A percentile compares a stretch with the other conserved stretches of the same genome.
phyloP scores from a whole-genome alignment of 2,113 vertebrate species.

The Gopherus flavomarginatus region DNA sequence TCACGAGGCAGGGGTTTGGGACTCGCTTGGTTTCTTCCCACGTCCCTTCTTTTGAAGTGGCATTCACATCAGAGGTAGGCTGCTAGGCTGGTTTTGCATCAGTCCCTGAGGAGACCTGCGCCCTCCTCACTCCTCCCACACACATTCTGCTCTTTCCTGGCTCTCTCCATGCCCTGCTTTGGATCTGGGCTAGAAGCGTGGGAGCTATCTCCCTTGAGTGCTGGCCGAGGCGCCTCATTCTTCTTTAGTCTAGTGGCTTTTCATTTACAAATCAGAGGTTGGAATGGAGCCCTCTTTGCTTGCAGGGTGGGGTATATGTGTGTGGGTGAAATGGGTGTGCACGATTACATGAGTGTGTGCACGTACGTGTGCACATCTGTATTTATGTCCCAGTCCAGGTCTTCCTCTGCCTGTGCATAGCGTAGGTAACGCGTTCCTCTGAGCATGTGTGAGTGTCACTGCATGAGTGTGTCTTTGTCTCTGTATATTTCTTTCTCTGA shows the following conservation, averaged over 20 bases:
- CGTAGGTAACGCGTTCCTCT: not conserved
- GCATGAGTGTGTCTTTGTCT: not conserved
- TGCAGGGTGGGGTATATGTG: too few relatives aligned
- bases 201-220: not conserved
- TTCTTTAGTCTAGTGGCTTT: not conserved
- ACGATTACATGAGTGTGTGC: not conserved
- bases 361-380: not conserved
- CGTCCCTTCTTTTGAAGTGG: not conserved
- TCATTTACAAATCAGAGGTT: not conserved
- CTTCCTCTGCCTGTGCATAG: not conserved
- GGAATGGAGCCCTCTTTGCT: not conserved
- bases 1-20: not conserved
- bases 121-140: not conserved
- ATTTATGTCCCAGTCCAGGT: not conserved
- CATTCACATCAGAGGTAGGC: not conserved
- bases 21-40: not conserved
- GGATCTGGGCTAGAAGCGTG: not conserved
- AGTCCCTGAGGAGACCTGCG: not conserved
- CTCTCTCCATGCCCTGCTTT: not conserved
- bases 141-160: not conserved
- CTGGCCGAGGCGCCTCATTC: not conserved
- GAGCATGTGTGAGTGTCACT: not conserved
- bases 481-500: not conserved
- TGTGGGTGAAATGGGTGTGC: not conserved
- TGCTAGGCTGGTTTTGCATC: not conserved